Evolutionary conservation across 2,888 invertebrate species (phyloP).

Genomic region (Erynnis tages): DNA sequence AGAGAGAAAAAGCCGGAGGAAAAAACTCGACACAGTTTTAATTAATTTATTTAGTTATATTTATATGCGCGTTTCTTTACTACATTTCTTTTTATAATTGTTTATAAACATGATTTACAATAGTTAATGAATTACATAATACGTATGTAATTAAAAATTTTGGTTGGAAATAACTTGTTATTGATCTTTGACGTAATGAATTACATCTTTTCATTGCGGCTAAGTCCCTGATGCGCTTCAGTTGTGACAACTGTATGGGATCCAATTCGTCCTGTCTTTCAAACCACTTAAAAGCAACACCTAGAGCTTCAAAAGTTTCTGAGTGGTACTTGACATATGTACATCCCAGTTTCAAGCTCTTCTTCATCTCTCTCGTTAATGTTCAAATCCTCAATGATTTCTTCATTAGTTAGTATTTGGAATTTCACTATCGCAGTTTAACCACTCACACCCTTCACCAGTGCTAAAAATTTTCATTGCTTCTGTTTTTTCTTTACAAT

Average conservation of each 20-base stretch:
- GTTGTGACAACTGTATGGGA: slow-evolving; percentile 14
- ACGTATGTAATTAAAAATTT: not conserved
- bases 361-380: no score
- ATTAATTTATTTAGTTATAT: no score
- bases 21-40: no score
- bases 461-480: not conserved
- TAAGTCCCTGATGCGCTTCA: slow-evolving; percentile 6
- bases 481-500: slow-evolving; percentile 24
- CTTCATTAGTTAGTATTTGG: not conserved
- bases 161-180: not conserved
- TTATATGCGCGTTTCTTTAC: no score
- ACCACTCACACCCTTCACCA: not conserved
- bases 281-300: slow-evolving; percentile 13
- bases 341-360: no score
- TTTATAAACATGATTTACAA: no score
- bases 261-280: slow-evolving; percentile 8
- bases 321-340: no score
- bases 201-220: not conserved
- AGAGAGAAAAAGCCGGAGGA: no score
- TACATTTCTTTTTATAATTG: no score
- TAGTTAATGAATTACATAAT: no score
- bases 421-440: not conserved
- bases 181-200: slow-evolving; percentile 2
- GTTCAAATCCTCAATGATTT: no score
- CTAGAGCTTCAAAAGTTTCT: slow-evolving; percentile 13